These are phyloP conservation scores for Leptinotarsa peninsularis DNA, from an alignment of 2,888 invertebrate genomes.

Conservation along the genomic window DNA sequence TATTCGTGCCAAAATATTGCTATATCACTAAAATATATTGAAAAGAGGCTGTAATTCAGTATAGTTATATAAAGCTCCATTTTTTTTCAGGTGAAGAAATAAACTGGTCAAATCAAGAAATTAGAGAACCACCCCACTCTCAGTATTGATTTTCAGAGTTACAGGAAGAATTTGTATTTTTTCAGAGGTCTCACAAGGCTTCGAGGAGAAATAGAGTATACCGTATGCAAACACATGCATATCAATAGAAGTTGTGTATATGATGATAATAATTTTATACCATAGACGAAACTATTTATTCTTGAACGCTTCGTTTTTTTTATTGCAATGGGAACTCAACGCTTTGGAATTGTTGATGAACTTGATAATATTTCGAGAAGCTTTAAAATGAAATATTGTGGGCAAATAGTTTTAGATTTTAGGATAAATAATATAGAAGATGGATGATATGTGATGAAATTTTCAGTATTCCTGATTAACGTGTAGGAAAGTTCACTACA, in stretches of 20 bases:
- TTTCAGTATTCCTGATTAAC: no score
- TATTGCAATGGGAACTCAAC: not conserved
- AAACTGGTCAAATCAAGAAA: not conserved
- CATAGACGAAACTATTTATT: conserved; percentile 20
- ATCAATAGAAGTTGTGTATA: conserved; percentile 32
- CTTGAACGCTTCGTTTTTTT: conserved; percentile 21
- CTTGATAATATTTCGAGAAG: conserved; percentile 4
- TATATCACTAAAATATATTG: no score
- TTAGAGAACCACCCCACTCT: conserved; percentile 19
- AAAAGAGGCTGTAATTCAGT: no score
- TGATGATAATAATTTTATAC: conserved; percentile 37
- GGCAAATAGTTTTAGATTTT: conserved; percentile 17
- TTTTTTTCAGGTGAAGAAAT: conserved; percentile 16
- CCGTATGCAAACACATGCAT: conserved; percentile 22
- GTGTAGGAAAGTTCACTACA: no score
- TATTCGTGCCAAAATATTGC: no score
- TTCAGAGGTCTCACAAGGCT: not conserved
- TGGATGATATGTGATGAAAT: conserved; percentile 1
- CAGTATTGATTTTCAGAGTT: not conserved
- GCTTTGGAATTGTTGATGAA: conserved; percentile 1
- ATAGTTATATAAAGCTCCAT: no score
- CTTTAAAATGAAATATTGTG: conserved; percentile 15
- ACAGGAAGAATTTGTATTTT: not conserved
- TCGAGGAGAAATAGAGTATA: conserved; percentile 16
- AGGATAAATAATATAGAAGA: not conserved